Conservation (phyloP, 1,140 invertebrate genomes). For the Thaumetopoea pityocampa region DNA sequence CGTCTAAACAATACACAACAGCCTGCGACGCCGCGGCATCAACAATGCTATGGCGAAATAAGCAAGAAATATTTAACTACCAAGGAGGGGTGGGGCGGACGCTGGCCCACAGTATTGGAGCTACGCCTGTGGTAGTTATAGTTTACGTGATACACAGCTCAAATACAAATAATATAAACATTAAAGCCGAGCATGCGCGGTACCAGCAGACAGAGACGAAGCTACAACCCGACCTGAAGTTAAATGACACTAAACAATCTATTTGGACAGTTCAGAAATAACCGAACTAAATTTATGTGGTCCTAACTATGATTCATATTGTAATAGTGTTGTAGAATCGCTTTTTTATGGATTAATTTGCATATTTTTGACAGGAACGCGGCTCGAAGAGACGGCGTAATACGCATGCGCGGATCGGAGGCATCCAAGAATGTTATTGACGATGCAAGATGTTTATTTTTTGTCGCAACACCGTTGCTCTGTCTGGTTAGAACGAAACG, state of each 20-base stretch:
- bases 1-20: slow-evolving; percentile 73
- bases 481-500: slow-evolving; percentile 27
- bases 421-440: slow-evolving; percentile 63
- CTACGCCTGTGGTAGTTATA: slow-evolving; percentile 76
- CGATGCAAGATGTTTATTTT: slow-evolving; percentile 73
- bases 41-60: slow-evolving; percentile 77
- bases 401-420: slow-evolving; percentile 51
- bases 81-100: slow-evolving; percentile 62
- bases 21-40: slow-evolving; percentile 66
- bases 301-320: slow-evolving; percentile 36
- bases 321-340: slow-evolving; percentile 51
- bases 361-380: slow-evolving; percentile 67
- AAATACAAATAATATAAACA: slow-evolving; percentile 79
- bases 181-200: slow-evolving; percentile 68
- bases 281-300: slow-evolving; percentile 14
- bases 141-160: slow-evolving; percentile 77
- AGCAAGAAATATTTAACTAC: slow-evolving; percentile 78
- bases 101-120: slow-evolving; percentile 70
- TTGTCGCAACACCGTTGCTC: slow-evolving; percentile 53
- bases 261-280: slow-evolving; percentile 9
- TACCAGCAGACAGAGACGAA: slow-evolving; percentile 57
- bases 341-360: slow-evolving; percentile 72
- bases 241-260: slow-evolving; percentile 15
- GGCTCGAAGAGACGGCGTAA: slow-evolving; percentile 19
- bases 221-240: slow-evolving; percentile 16